Evolutionary conservation across 2,113 vertebrate genomes (phyloP).

Genomic region (Thunnus thynnus): DNA sequence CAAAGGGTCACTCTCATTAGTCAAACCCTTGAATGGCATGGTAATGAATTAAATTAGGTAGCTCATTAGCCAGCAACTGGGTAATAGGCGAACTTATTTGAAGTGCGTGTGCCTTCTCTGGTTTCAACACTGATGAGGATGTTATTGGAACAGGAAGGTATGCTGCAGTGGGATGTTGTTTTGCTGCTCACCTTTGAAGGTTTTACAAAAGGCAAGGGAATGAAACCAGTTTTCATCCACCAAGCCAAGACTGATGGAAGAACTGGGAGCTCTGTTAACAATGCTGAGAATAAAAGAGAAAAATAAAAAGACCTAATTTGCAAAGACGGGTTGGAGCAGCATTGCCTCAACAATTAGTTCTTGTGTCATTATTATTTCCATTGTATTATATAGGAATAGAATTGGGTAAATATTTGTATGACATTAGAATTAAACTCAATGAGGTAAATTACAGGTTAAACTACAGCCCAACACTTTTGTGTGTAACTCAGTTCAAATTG

Average conservation of each 20-base stretch:
- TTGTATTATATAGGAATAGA: neutral
- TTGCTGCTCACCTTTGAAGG: constrained; percentile 44
- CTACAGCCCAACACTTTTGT: too few relatives aligned
- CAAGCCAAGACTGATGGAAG: constrained; percentile 31
- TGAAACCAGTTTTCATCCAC: constrained; percentile 52
- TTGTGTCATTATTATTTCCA: constrained; percentile 3
- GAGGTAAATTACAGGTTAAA: too few relatives aligned
- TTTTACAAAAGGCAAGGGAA: constrained; percentile 42
- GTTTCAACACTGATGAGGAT: constrained; percentile 57
- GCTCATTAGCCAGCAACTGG: constrained; percentile 70
- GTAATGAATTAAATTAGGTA: constrained; percentile 74
- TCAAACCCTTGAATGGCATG: constrained; percentile 63
- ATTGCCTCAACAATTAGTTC: neutral
- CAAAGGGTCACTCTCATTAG: constrained; percentile 70
- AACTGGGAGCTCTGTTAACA: constrained; percentile 4
- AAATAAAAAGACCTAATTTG: neutral
- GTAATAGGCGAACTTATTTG: constrained; percentile 64
- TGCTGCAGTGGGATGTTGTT: constrained; percentile 30
- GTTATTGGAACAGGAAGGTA: constrained; percentile 44
- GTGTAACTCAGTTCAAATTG: neutral
- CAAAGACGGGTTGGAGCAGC: neutral
- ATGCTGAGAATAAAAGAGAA: constrained; percentile 19
- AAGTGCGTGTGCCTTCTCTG: constrained; percentile 62
- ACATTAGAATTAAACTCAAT: neutral
- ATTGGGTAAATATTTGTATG: neutral